Evolutionary conservation across 2,113 vertebrate genomes (phyloP).

Genomic region (Macquaria australasica): DNA sequence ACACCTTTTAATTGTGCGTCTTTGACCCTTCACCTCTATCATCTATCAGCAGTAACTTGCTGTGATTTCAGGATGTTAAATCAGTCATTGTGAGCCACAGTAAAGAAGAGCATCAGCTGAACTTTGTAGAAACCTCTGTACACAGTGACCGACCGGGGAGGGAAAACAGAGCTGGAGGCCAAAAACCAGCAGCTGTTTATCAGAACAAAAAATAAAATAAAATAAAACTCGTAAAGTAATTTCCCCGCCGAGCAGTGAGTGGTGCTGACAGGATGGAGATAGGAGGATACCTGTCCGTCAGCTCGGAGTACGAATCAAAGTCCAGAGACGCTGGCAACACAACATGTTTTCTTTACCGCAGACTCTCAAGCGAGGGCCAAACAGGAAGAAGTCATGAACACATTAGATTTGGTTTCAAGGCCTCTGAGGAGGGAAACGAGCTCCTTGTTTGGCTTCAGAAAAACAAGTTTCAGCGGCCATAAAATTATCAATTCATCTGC

Average conservation of each 20-base stretch:
- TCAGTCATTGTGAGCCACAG: not conserved
- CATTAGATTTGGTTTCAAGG: constrained; percentile 21
- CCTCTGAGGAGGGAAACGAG: not conserved
- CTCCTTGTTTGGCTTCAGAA: not conserved
- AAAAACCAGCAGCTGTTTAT: constrained; percentile 47
- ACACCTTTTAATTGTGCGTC: not conserved
- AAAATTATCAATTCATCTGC: not conserved
- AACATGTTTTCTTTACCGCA: constrained; percentile 69
- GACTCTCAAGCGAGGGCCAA: constrained; percentile 4
- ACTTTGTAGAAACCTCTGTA: constrained; percentile 39
- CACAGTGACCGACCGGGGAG: not conserved
- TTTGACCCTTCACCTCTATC: constrained; percentile 1
- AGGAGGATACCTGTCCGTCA: constrained; percentile 48
- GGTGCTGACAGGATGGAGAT: constrained; percentile 52
- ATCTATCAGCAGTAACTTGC: not conserved
- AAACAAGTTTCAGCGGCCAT: not conserved
- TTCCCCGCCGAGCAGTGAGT: constrained; percentile 17
- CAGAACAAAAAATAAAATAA: constrained; percentile 69
- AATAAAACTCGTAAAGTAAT: constrained; percentile 22
- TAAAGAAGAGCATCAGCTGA: not conserved
- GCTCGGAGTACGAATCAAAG: constrained; percentile 51
- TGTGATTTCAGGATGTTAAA: not conserved
- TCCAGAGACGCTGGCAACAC: constrained; percentile 59
- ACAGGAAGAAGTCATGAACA: constrained; percentile 51
- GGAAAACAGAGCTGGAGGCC: constrained; percentile 44